Base-by-base conservation (phyloP, 2,113 vertebrate species). In the Oceanodroma tethys region DNA sequence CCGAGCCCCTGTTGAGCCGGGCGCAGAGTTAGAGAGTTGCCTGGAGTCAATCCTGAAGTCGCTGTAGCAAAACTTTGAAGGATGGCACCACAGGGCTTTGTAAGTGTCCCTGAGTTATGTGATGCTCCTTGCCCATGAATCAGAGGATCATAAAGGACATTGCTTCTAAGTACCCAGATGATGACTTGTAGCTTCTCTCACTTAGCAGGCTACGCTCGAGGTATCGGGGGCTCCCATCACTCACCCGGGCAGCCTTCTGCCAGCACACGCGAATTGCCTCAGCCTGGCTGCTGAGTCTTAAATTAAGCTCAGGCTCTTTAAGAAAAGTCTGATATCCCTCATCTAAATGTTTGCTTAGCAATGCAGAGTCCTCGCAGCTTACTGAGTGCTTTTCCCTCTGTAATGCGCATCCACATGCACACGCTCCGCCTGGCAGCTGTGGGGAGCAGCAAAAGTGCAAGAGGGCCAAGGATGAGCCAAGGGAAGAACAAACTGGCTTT, bases 141-240 rank as follows among this genome's bases (percentile, higher is more conserved):
- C 93, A 95, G 88, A 92, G 85, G 66, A 93, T 94, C 83, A 93
- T 88, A 95, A 95, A 94, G 86, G 90, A 95, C 90, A 43, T 21
- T 32, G 45, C 60, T 95, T 27, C 79, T 74, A 94, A 96, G 88
- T 66, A 86, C 82, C 63, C 81, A 79, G 70, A 63, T 93, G 92
- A 96, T 88, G 86, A 91, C 96, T 86, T 90, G 90, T 55, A 90
- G 85, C 62, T 50, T 75, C 78, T 92, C 74, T 84, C 53, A 34
- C 86, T 95, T 83, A 79, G 63, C 32, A 63, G 23, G 53, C 87
- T 89, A 45, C 0, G 7, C 55, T 94, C 45, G 88, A 91, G 95
- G 71, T 96, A 81, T 22, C 16, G 6, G 66, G 47, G 29, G n/a
- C 68, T 93, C 75, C 86, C 95, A 88, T 96, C 93, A 96, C 78